phyloP scores from a whole-genome alignment of 2,888 invertebrate genomes.

The Pyrgus malvae region DNA sequence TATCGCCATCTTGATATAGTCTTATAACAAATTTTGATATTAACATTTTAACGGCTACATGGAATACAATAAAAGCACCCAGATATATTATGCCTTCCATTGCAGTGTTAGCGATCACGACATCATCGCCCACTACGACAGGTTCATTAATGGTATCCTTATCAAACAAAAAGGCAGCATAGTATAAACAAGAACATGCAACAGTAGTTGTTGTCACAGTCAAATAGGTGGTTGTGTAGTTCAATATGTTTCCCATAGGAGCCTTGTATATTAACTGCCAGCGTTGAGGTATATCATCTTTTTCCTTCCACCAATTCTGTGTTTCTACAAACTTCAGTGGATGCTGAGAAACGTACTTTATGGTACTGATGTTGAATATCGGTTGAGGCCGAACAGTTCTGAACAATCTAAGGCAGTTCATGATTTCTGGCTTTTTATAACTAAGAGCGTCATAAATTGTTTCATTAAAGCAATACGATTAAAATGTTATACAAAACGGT shows the following conservation, averaged over 20 bases:
- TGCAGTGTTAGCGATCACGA: constrained; percentile 65
- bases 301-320: constrained; percentile 59
- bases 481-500: no score
- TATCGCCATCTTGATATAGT: constrained; percentile 66
- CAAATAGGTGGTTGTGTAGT: constrained; percentile 55
- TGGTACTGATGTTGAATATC: constrained; percentile 41
- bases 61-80: constrained; percentile 58
- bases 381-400: constrained; percentile 41
- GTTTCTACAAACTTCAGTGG: constrained; percentile 60
- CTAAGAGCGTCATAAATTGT: no score
- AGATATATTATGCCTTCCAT: constrained; percentile 60
- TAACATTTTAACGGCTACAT: constrained; percentile 58
- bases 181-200: constrained; percentile 50
- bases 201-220: constrained; percentile 55
- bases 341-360: constrained; percentile 50
- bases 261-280: constrained; percentile 73
- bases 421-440: constrained; percentile 28
- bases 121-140: constrained; percentile 53
- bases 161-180: constrained; percentile 55
- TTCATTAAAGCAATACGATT: no score
- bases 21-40: constrained; percentile 67
- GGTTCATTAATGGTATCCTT: constrained; percentile 52
- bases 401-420: constrained; percentile 55
- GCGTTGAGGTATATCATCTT: constrained; percentile 55
- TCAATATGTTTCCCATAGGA: constrained; percentile 61